Percentiles rank a stretch among this genome's conserved stretches.
Evolutionary conservation across 1,140 invertebrate species (phyloP).

Genomic region (Eriosoma lanigerum): DNA sequence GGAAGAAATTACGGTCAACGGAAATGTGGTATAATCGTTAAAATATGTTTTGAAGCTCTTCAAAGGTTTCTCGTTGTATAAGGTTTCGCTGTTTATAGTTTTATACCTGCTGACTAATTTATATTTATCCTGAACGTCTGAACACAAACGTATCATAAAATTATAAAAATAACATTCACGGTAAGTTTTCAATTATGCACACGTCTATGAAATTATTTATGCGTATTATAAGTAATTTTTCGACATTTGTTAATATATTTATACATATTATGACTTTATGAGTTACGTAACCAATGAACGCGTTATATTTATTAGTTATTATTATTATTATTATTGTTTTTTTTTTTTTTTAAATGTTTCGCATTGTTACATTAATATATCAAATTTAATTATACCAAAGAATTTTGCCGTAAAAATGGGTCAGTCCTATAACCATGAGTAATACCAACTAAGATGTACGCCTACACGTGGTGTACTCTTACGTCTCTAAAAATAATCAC

Average conservation of each 20-base stretch:
- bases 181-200: slow-evolving; percentile 4
- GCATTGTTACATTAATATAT: neutral
- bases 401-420: slow-evolving; percentile 12
- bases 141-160: neutral
- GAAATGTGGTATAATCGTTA: neutral
- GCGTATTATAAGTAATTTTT: neutral
- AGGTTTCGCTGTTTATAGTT: slow-evolving; percentile 13
- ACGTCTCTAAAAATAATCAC: slow-evolving; percentile 48
- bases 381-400: neutral
- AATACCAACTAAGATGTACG: neutral
- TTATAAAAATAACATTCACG: slow-evolving; percentile 6
- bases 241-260: neutral
- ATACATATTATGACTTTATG: too few species aligned
- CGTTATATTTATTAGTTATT: too few species aligned
- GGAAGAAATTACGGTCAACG: neutral
- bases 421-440: slow-evolving; percentile 6
- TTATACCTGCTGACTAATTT: neutral
- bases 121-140: neutral
- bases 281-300: too few species aligned
- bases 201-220: slow-evolving; percentile 2
- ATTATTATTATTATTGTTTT: too few species aligned
- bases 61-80: slow-evolving; percentile 25
- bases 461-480: slow-evolving; percentile 41
- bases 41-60: neutral
- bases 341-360: too few species aligned